Evolutionary conservation across 92 coral and sea anemone genomes (phyloP).

Genomic region (Muricea muricata): DNA sequence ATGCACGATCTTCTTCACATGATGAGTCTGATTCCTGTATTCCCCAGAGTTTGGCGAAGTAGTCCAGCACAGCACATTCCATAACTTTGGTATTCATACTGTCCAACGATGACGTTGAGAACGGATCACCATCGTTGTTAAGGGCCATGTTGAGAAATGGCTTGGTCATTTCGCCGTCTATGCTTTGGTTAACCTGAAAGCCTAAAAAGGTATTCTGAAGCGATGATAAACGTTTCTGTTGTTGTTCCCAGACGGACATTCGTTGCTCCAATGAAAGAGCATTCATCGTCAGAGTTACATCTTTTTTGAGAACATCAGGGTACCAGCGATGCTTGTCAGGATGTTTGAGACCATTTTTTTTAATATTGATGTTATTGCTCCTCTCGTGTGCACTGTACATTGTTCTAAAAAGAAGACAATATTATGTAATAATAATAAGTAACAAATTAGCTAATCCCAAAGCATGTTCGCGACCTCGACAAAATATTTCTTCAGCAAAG

Average conservation of each 20-base stretch:
- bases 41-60: conserved; percentile 21
- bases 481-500: no score
- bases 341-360: no score
- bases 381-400: no score
- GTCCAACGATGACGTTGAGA: background rate
- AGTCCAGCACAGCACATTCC: conserved; percentile 21
- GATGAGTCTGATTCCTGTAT: background rate
- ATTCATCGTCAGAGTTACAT: background rate
- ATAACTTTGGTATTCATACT: background rate
- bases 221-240: background rate
- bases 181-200: background rate
- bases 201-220: background rate
- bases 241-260: background rate
- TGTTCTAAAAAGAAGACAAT: no score
- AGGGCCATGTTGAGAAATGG: background rate
- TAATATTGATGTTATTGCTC: no score
- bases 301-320: background rate
- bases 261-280: background rate
- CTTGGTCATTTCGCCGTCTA: background rate
- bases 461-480: no score
- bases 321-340: background rate
- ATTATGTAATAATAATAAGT: no score
- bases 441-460: no score
- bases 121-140: background rate
- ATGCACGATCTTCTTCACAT: background rate